Evolutionary conservation across 1,140 invertebrate genomes (phyloP), one percentile per base, ranked within the genome.

Genomic region (Drosophila serrata): DNA sequence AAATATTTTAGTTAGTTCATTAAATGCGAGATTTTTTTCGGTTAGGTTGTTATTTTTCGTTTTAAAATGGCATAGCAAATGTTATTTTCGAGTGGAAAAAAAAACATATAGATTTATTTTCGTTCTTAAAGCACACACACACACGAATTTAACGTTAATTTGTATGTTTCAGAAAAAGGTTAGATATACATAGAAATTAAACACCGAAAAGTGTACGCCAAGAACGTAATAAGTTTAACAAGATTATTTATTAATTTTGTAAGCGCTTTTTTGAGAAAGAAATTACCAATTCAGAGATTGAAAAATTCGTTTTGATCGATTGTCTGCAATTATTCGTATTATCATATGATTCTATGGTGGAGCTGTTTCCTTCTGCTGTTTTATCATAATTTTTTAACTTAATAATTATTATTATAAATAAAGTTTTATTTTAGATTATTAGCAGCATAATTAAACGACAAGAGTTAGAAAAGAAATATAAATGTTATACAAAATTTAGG

Each of bases 1-100:
- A 85, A 76, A 87, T 87, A 87, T 84, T 87, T 88, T 46, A 82
- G 80, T 87, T 84, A 88, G 68, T 87, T 46, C 63, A 61, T 72
- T 70, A 73, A 85, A 82, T 77, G 82, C 75, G 78, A 79, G 43
- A 74, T 48, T 62, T 35, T 48, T 69, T 58, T n/a, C n/a, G 37
- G 49, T 79, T 79, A 82, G 22, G 42, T 70, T 72, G 57, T 82
- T 64, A 39, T 17, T 42, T 45, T 46, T 70, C 37, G 31, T 33
- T 67, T 68, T 74, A 75, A 78, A 45, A 35, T 48, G 53, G 62
- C 67, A 67, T 80, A 43, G 63, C 58, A 63, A 69, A 78, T 69
- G 58, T 48, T 67, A 63, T 43, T 49, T 62, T 75, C 33, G 33
- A 61, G 57, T 15, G 49, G n/a, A n/a, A 56, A 77, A 69, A 48